phyloP scores from a whole-genome alignment of 2,113 vertebrate species.

The Scophthalmus maximus region DNA sequence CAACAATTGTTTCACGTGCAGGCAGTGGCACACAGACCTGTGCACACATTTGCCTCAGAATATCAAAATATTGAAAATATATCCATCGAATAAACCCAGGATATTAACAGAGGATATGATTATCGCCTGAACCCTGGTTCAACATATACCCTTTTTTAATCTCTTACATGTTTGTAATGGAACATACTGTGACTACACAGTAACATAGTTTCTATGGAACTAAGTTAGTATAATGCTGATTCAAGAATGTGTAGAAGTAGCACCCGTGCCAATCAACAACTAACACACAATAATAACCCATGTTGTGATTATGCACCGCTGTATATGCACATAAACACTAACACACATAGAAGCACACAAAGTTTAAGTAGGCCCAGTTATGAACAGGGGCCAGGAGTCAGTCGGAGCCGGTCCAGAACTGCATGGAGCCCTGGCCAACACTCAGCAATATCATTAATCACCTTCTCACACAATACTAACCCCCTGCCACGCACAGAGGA shows the following conservation, averaged over 20 bases:
- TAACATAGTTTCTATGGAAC: no score
- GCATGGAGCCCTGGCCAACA: conserved; percentile 18
- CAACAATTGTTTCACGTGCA: neutral
- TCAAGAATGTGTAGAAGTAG: neutral
- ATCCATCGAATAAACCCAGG: neutral
- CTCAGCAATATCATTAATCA: conserved; percentile 26
- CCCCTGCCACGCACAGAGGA: neutral
- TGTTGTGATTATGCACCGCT: neutral
- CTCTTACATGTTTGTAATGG: no score
- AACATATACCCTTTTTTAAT: neutral
- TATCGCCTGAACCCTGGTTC: neutral
- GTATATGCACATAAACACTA: neutral
- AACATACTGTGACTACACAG: no score
- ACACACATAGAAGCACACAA: neutral
- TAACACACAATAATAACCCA: neutral
- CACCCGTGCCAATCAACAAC: neutral
- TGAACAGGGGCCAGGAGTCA: conserved; percentile 24
- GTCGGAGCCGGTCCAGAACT: conserved; percentile 9
- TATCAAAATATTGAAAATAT: neutral
- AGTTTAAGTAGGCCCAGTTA: conserved; percentile 10
- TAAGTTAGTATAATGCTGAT: no score
- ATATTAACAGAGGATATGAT: neutral
- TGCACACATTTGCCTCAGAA: neutral
- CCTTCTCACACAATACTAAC: conserved; percentile 11
- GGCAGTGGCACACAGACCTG: conserved; percentile 6